phyloP scores from a whole-genome alignment of 2,888 invertebrate genomes.

The Halictus quadricinctus region DNA sequence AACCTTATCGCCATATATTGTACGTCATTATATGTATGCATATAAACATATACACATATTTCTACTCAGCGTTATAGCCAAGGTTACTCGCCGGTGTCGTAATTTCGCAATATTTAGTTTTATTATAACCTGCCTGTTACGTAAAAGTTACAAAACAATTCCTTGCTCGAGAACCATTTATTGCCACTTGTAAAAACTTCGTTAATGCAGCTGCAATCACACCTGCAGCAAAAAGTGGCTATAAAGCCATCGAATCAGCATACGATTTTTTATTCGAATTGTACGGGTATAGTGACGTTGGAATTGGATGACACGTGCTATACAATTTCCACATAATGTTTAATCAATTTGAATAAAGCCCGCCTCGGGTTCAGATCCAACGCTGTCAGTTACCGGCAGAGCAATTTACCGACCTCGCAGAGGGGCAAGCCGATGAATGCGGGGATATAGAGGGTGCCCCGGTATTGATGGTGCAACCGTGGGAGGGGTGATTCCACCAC shows the following conservation, averaged over 20 bases:
- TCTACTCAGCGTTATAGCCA: slow-evolving; percentile 32
- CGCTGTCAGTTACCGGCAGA: neutral
- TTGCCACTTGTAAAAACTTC: neutral
- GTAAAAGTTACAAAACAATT: slow-evolving; percentile 13
- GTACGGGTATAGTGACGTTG: neutral
- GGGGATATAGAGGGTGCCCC: neutral
- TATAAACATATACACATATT: slow-evolving; percentile 11
- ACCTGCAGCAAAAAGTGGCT: neutral
- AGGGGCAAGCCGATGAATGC: neutral
- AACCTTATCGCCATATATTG: neutral
- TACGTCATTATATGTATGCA: neutral
- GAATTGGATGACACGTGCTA: neutral
- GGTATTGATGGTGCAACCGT: neutral
- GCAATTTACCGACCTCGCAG: neutral
- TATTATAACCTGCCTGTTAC: slow-evolving; percentile 11
- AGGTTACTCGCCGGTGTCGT: neutral
- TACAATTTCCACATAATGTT: neutral
- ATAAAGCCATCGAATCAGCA: neutral
- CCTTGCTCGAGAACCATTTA: neutral
- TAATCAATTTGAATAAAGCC: neutral
- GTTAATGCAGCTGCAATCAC: neutral
- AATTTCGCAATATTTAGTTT: slow-evolving; percentile 30
- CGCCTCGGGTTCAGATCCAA: neutral
- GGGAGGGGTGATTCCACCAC: neutral
- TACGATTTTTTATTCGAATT: neutral